phyloP scores from a whole-genome alignment of 1,140 invertebrate species.

The Drosophila varians region DNA sequence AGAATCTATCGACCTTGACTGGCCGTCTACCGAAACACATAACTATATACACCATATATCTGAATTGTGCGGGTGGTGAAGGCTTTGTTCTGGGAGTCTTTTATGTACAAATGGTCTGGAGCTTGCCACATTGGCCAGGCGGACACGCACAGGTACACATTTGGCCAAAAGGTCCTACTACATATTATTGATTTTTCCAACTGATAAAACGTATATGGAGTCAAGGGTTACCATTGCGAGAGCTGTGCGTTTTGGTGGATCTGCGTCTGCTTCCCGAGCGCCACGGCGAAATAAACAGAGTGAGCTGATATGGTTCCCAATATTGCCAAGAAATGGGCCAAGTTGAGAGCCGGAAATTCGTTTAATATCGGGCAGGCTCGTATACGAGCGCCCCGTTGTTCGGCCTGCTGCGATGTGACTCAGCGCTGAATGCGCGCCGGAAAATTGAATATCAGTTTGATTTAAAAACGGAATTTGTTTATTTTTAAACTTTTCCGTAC shows the following conservation, averaged over 20 bases:
- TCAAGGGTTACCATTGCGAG: conserved; percentile 61
- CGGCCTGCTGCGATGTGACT: conserved; percentile 36
- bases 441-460: conserved; percentile 47
- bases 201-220: neutral
- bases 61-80: neutral
- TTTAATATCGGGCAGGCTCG: conserved; percentile 24
- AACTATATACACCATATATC: conserved; percentile 27
- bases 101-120: conserved; percentile 24
- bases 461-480: conserved; percentile 57
- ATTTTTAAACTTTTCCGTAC: conserved; percentile 74
- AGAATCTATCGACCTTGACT: conserved; percentile 64
- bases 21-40: conserved; percentile 44
- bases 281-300: conserved; percentile 78
- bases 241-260: conserved; percentile 46
- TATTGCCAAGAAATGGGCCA: conserved; percentile 69
- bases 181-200: conserved; percentile 39
- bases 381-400: conserved; percentile 21
- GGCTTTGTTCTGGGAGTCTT: neutral
- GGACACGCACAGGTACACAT: conserved; percentile 18
- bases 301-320: conserved; percentile 80
- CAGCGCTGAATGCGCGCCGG: conserved; percentile 29
- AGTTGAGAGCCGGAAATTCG: conserved; percentile 50
- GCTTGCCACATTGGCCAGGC: neutral
- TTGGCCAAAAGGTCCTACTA: neutral
- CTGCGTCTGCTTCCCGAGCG: conserved; percentile 66